Conservation (phyloP, 2,113 vertebrate species). For the Himantopus leucocephalus region DNA sequence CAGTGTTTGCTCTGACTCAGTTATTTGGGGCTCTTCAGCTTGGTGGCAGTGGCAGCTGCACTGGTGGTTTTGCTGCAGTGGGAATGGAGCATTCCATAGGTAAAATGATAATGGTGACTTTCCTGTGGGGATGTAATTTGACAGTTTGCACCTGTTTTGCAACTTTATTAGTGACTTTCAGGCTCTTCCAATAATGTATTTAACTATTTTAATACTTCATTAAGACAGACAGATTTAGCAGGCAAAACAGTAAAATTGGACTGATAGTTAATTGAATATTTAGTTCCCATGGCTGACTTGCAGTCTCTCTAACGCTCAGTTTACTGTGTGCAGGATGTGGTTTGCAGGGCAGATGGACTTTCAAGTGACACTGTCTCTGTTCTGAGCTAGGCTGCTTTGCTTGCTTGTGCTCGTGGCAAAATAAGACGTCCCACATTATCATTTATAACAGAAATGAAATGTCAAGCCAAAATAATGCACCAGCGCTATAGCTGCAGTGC, state of each 20-base stretch:
- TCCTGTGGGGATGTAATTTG: constrained; percentile 57
- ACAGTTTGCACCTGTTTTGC: constrained; percentile 67
- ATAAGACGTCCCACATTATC: not conserved
- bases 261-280: not conserved
- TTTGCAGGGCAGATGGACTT: constrained; percentile 22
- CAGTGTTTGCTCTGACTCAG: not conserved
- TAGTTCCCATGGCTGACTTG: not conserved
- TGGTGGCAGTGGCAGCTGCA: constrained; percentile 37
- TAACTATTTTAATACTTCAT: not conserved
- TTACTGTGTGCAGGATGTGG: not conserved
- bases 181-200: not conserved
- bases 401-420: not conserved
- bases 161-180: constrained; percentile 13
- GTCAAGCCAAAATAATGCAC: not conserved
- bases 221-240: not conserved
- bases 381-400: not conserved
- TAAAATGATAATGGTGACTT: constrained; percentile 62
- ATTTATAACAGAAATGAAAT: constrained; percentile 1
- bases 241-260: not conserved
- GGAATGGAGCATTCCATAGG: constrained; percentile 55
- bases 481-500: not conserved
- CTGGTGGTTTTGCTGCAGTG: constrained; percentile 41
- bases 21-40: constrained; percentile 24
- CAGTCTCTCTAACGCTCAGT: not conserved
- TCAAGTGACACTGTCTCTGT: not conserved